A percentile compares a stretch with the other conserved stretches of the same genome.
Evolutionary conservation across 2,797 vertebrate species (phyloP).

Genomic region (Merluccius polli): DNA sequence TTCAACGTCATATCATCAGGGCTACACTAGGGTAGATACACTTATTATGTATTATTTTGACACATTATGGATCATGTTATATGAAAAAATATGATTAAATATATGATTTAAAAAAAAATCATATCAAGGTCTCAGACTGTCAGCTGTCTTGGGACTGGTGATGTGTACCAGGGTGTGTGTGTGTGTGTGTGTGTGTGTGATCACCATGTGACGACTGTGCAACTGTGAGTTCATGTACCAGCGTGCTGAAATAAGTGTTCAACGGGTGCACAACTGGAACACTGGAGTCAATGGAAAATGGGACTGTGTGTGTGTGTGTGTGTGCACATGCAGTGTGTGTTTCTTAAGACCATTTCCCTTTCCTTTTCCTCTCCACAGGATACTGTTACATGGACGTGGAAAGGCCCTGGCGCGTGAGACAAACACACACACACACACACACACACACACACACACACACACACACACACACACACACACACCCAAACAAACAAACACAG

Average conservation of each 20-base stretch:
- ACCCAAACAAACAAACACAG: slow-evolving; percentile 4
- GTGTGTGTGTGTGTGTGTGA: no score
- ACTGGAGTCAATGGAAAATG: neutral
- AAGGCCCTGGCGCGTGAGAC: slow-evolving; percentile 90
- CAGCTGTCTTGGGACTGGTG: neutral
- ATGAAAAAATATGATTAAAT: no score
- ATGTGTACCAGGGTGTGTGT: no score
- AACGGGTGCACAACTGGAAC: neutral
- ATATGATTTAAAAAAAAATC: no score
- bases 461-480: neutral
- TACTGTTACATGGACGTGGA: slow-evolving; percentile 94
- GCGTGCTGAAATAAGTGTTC: neutral
- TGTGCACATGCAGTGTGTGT: slow-evolving; percentile 14
- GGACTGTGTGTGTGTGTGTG: neutral
- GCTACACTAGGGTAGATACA: neutral
- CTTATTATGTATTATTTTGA: neutral
- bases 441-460: neutral
- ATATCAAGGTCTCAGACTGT: no score
- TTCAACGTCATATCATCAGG: neutral
- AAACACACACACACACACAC: neutral
- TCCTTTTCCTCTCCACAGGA: slow-evolving; percentile 69
- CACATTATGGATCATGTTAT: no score
- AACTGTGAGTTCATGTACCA: neutral
- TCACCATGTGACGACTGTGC: no score
- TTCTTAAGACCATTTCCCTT: slow-evolving; percentile 28